Evolutionary conservation across 2,888 invertebrate species (phyloP).

Genomic region (Tipula confusa): DNA sequence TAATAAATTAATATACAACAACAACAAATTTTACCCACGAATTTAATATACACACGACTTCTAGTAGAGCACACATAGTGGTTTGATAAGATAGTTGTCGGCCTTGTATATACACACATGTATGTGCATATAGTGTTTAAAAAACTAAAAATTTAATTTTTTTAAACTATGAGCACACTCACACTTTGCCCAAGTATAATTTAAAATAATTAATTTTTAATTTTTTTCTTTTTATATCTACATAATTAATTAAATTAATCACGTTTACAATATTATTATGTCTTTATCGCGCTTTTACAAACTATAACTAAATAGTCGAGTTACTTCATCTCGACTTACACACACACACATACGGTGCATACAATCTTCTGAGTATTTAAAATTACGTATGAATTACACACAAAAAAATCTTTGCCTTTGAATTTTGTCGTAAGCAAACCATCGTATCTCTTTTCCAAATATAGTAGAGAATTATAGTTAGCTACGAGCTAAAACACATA

Average conservation of each 20-base stretch:
- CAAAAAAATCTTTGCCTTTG: neutral
- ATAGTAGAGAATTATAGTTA: too few relatives aligned
- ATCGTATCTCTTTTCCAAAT: neutral
- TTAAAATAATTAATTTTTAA: neutral
- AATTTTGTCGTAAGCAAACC: neutral
- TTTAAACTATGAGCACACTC: neutral
- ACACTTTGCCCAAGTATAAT: neutral
- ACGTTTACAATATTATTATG: neutral
- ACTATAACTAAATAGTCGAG: neutral
- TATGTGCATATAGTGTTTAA: neutral
- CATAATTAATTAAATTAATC: slow-evolving; percentile 5
- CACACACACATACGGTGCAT: neutral
- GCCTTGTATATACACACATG: neutral
- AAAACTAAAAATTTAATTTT: neutral
- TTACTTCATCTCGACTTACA: neutral
- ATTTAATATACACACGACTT: neutral
- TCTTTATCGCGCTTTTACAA: neutral
- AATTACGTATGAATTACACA: too few relatives aligned
- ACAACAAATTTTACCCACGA: neutral
- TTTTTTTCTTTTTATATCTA: neutral
- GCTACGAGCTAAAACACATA: neutral
- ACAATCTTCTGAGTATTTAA: neutral
- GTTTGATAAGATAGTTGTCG: slow-evolving; percentile 20
- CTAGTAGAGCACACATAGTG: neutral
- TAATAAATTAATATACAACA: neutral